phyloP scores from a whole-genome alignment of 2,888 invertebrate genomes.

The Prenolepis imparis region DNA sequence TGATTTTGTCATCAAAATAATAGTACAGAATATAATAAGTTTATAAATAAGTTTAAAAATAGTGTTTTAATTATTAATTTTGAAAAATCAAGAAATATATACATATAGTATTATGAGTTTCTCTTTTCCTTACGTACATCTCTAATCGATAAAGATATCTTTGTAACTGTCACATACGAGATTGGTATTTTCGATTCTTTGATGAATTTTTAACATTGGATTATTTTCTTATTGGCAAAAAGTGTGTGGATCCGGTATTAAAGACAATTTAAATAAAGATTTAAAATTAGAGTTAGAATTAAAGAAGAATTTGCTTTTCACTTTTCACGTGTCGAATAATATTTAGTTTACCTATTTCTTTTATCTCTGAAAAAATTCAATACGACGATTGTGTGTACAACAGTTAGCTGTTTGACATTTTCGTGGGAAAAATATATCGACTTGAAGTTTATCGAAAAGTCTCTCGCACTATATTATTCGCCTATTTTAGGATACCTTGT shows the following conservation, averaged over 20 bases:
- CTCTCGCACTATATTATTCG: neutral
- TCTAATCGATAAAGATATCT: conserved; percentile 14
- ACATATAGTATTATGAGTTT: too few species aligned
- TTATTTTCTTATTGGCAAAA: neutral
- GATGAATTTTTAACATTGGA: neutral
- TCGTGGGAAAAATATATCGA: neutral
- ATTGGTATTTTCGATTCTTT: neutral
- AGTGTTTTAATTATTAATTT: neutral
- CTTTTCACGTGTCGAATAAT: neutral
- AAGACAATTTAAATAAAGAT: neutral
- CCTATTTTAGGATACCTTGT: neutral
- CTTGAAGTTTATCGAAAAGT: neutral
- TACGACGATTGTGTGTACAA: neutral
- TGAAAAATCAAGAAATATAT: too few species aligned
- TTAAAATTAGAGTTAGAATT: neutral
- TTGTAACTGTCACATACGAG: neutral
- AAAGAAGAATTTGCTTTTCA: neutral
- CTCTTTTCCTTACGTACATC: neutral
- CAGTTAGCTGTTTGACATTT: neutral
- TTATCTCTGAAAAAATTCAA: too few species aligned
- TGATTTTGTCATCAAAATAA: neutral
- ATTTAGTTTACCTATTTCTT: too few species aligned
- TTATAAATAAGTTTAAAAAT: neutral
- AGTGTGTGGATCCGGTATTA: neutral
- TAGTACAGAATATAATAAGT: neutral